Evolutionary conservation across 2,797 vertebrate species (phyloP), one percentile per base, ranked within the genome.

Genomic region (Sparidentex hasta): DNA sequence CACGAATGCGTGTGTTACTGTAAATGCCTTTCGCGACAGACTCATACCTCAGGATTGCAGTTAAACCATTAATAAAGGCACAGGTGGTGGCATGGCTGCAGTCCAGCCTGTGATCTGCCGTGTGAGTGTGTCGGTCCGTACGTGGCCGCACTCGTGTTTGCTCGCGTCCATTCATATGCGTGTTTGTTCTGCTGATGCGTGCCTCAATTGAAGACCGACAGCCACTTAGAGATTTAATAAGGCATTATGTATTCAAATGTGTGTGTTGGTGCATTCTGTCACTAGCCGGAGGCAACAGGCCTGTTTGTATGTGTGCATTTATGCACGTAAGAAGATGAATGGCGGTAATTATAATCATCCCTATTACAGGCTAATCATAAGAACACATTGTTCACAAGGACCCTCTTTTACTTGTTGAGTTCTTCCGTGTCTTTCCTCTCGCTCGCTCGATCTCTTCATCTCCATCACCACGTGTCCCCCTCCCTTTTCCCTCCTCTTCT

Each of bases 311-410:
- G 67, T 72, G 52, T 72, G 52, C 63, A 65, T 78, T 65, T 84
- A 55, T 50, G 71, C 73, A 73, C n/a, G 29, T 71, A 47, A 81
- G 73, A 56, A 83, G 77, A 88, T 69, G 64, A 92, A 91, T 85
- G 69, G 58, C 63, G 46, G 70, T 82, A 82, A 89, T 93, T 87
- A 85, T 83, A 82, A 85, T 80, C 67, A 82, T 87, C 78, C 50
- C 69, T 76, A 74, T 82, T 87, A 86, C 85, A 33, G 33, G 33
- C 33, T 33, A 79, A 86, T 90, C 63, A 65, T 71, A 76, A 81
- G 65, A 81, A 84, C 70, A 63, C 78, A 82, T 81, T 83, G 62
- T 72, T 89, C 25, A 75, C 65, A 43, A 88, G 80, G 69, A 81
- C 21, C 55, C 56, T 75, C 68, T 87, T 78, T 84, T 70, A 84